phyloP scores from a whole-genome alignment of 2,888 invertebrate genomes.

The Drosophila lutescens region DNA sequence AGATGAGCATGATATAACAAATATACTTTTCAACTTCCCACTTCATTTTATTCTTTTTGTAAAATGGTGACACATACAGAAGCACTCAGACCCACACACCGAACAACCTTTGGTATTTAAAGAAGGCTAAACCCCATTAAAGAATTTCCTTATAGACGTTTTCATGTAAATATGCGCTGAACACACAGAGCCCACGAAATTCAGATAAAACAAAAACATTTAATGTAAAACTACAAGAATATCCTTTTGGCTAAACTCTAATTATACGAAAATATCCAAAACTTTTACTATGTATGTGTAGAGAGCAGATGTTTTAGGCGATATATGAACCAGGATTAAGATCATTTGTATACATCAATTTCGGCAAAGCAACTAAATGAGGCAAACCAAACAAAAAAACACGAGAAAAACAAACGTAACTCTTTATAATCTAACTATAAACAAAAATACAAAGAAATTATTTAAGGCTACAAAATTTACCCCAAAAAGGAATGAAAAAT shows the following conservation, averaged over 20 bases:
- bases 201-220: conserved; percentile 53
- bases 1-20: conserved; percentile 36
- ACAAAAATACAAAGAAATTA: conserved; percentile 77
- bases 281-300: conserved; percentile 58
- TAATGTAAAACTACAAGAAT: conserved; percentile 57
- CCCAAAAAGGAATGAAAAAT: conserved; percentile 41
- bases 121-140: conserved; percentile 35
- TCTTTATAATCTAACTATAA: conserved; percentile 53
- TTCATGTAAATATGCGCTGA: conserved; percentile 83
- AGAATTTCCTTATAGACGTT: conserved; percentile 78
- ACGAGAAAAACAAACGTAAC: conserved; percentile 23
- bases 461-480: conserved; percentile 72
- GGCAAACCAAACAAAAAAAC: conserved; percentile 53
- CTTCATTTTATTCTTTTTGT: conserved; percentile 52
- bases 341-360: conserved; percentile 70
- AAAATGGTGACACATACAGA: conserved; percentile 71
- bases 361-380: conserved; percentile 78
- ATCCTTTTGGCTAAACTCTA: conserved; percentile 68
- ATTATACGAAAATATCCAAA: conserved; percentile 50
- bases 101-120: conserved; percentile 51
- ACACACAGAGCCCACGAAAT: conserved; percentile 47
- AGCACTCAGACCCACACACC: conserved; percentile 17
- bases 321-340: conserved; percentile 34
- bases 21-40: conserved; percentile 14
- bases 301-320: conserved; percentile 49